These are phyloP conservation scores for Tenthredo amoena DNA, from an alignment of 2,888 invertebrate species.

Conservation along the genomic window DNA sequence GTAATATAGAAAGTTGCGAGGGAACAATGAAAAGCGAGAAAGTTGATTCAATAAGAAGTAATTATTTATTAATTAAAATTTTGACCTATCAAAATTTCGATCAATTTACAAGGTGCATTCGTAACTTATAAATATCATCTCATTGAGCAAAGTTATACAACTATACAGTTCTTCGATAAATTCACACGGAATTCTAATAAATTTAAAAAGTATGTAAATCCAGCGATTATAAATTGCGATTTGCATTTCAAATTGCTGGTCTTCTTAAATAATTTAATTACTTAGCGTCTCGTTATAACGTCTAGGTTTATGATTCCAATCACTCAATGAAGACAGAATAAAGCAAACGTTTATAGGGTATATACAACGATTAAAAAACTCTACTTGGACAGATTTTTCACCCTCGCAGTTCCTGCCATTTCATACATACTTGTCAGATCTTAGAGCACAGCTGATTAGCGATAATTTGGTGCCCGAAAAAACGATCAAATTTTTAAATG, in stretches of 20 bases:
- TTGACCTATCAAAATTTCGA: neutral
- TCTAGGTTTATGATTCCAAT: too few species aligned
- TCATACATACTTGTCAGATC: neutral
- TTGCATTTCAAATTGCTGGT: neutral
- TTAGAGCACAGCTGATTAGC: neutral
- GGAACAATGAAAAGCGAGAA: slow-evolving; percentile 5
- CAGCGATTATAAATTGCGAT: neutral
- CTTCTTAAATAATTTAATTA: too few species aligned
- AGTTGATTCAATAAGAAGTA: neutral
- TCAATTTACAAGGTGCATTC: neutral
- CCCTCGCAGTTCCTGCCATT: too few species aligned
- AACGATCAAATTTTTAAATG: neutral
- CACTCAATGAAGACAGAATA: too few species aligned
- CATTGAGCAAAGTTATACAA: neutral
- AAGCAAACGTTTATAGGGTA: too few species aligned
- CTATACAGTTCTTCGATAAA: neutral
- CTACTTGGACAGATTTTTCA: too few species aligned
- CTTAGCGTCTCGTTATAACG: too few species aligned
- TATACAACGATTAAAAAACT: too few species aligned
- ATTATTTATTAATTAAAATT: slow-evolving; percentile 28
- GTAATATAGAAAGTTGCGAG: neutral
- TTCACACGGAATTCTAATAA: neutral
- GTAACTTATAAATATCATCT: neutral
- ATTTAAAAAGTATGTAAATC: neutral
- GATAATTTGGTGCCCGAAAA: neutral